phyloP scores from a whole-genome alignment of 2,113 vertebrate genomes.

The Salvelinus fontinalis region DNA sequence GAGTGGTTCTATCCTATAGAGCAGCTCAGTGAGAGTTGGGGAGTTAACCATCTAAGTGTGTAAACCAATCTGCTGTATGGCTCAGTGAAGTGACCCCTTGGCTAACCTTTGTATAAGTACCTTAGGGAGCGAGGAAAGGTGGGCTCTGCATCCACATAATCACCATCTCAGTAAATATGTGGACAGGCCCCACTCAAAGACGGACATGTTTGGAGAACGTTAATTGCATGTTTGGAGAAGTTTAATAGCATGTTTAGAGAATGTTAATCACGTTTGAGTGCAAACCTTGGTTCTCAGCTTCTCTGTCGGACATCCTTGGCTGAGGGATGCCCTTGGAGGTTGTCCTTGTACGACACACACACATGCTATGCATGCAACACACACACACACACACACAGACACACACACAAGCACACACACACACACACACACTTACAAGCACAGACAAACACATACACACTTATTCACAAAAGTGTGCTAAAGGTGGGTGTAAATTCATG shows the following conservation, averaged over 20 bases:
- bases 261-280: no score
- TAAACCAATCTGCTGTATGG: background rate
- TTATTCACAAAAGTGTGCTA: background rate
- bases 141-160: background rate
- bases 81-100: background rate
- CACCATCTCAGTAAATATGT: background rate
- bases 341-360: background rate
- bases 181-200: background rate
- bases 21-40: background rate
- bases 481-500: background rate
- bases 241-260: background rate
- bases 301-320: no score
- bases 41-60: background rate
- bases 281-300: background rate
- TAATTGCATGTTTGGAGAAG: no score
- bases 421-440: no score
- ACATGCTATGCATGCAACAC: background rate
- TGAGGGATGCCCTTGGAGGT: background rate
- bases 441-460: no score
- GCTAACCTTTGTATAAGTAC: constrained; percentile 7
- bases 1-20: background rate
- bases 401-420: no score
- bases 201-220: constrained; percentile 3
- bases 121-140: background rate
- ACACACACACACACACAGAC: constrained; percentile 3